These are phyloP conservation scores for Macaria notata DNA, from an alignment of 2,888 invertebrate species.

Conservation along the genomic window DNA sequence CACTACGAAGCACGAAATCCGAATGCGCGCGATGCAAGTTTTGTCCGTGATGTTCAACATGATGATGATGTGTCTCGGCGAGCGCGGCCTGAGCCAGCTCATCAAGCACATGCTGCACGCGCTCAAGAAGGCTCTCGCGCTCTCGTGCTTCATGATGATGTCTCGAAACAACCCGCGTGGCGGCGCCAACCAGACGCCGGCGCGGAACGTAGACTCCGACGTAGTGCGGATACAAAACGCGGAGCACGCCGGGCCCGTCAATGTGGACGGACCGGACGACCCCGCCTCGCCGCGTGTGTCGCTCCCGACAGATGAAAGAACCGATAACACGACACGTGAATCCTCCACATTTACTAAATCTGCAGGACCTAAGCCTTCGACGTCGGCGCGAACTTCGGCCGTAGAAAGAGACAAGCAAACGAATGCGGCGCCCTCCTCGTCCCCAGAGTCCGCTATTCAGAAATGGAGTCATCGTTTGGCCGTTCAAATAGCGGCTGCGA, in stretches of 20 bases:
- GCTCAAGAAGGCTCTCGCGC: conserved; percentile 70
- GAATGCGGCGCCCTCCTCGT: conserved; percentile 36
- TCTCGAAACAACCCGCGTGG: conserved; percentile 53
- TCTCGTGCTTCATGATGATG: conserved; percentile 75
- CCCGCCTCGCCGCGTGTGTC: conserved; percentile 38
- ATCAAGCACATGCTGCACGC: conserved; percentile 72
- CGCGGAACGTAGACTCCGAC: conserved; percentile 59
- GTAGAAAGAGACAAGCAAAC: conserved; percentile 22
- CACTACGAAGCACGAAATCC: conserved; percentile 71
- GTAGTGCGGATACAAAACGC: conserved; percentile 69
- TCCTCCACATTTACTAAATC: conserved; percentile 8
- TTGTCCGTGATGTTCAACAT: conserved; percentile 78
- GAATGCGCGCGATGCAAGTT: conserved; percentile 77
- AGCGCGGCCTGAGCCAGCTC: conserved; percentile 68
- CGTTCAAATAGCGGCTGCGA: conserved; percentile 73
- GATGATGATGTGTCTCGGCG: conserved; percentile 80
- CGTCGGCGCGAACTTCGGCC: conserved; percentile 36
- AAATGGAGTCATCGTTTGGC: conserved; percentile 72
- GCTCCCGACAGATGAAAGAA: conserved; percentile 7
- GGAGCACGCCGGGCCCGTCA: conserved; percentile 66
- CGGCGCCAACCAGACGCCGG: conserved; percentile 45
- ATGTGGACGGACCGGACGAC: conserved; percentile 68
- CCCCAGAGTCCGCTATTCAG: conserved; percentile 40
- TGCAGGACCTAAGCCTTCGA: conserved; percentile 32
- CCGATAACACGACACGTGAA: conserved; percentile 3